These are phyloP conservation scores for Galaxias olidus DNA, from an alignment of 2,797 vertebrate species.

Conservation along the genomic window DNA sequence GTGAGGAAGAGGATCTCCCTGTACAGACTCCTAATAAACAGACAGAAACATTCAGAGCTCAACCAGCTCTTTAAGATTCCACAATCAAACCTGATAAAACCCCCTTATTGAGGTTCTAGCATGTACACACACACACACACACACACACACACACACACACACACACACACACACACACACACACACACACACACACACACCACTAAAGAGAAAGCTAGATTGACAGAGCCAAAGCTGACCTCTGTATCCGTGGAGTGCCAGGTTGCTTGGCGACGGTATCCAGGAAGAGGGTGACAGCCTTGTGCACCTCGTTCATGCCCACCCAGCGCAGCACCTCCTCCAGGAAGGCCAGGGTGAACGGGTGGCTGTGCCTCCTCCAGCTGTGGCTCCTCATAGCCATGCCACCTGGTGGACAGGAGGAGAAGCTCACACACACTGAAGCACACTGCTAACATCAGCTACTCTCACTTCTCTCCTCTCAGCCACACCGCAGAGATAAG, in stretches of 20 bases:
- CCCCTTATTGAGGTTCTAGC: too few relatives aligned
- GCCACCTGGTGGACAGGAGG: conserved; percentile 65
- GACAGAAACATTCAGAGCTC: conserved; percentile 4
- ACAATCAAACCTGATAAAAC: not conserved
- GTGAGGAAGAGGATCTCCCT: conserved; percentile 91
- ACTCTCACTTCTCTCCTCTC: too few relatives aligned
- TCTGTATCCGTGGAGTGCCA: conserved; percentile 63
- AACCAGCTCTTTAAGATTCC: not conserved
- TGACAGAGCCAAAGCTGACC: conserved; percentile 53
- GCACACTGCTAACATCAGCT: not conserved
- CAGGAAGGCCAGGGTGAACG: conserved; percentile 80
- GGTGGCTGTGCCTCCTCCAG: conserved; percentile 79
- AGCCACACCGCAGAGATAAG: not conserved
- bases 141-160: too few relatives aligned
- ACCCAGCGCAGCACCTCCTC: conserved; percentile 86
- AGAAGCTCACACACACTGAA: not conserved
- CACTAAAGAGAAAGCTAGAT: not conserved
- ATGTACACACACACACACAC: too few relatives aligned
- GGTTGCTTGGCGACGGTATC: conserved; percentile 77
- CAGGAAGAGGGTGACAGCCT: conserved; percentile 84
- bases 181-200: not conserved
- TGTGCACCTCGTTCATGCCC: conserved; percentile 91
- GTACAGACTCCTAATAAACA: conserved; percentile 83
- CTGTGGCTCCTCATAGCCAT: conserved; percentile 66
- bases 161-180: not conserved